Conservation (phyloP, 2,888 invertebrate genomes). For the Lottia gigantea region DNA sequence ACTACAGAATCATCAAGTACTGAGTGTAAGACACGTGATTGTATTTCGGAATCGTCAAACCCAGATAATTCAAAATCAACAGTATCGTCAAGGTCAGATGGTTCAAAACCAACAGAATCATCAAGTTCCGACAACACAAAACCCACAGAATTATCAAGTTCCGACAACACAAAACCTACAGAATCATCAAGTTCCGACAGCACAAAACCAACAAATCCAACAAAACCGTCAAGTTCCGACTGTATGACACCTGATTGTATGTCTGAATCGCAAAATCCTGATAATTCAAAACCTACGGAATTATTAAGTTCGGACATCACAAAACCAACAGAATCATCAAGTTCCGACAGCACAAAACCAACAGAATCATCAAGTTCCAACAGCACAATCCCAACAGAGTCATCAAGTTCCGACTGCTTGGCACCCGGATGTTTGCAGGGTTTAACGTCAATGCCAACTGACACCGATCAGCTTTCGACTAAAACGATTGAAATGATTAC, state of each 20-base stretch:
- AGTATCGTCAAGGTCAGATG: background rate
- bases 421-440: background rate
- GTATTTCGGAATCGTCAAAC: background rate
- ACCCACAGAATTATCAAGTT: background rate
- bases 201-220: background rate
- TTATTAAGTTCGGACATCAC: background rate
- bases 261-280: background rate
- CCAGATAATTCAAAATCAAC: background rate
- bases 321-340: background rate
- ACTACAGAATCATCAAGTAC: background rate
- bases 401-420: background rate
- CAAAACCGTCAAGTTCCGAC: background rate
- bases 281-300: background rate
- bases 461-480: too few relatives aligned
- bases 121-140: too few relatives aligned
- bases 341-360: background rate
- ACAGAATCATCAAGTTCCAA: background rate
- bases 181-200: background rate
- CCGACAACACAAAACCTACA: background rate
- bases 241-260: background rate
- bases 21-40: background rate
- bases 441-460: too few relatives aligned
- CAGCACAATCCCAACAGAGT: background rate
- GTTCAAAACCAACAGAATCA: slow-evolving; percentile 1
- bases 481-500: too few relatives aligned